A percentile compares a stretch with the other conserved stretches of the same genome.
Evolutionary conservation across 2,113 vertebrate species (phyloP).

Genomic region (Equus przewalskii): DNA sequence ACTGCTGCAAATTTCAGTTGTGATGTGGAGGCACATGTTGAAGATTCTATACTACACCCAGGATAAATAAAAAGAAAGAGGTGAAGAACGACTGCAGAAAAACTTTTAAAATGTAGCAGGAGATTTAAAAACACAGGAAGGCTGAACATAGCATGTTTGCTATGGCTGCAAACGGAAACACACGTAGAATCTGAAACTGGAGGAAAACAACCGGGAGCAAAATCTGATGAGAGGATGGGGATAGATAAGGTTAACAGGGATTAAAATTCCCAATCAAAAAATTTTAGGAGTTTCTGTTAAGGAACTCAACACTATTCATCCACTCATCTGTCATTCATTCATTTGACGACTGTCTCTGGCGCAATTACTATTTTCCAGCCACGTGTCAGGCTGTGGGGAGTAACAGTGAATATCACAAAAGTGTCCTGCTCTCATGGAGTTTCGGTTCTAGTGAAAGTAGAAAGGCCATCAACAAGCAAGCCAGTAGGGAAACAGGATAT

Average conservation of each 20-base stretch:
- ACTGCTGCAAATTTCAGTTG: not conserved
- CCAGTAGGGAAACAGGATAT: rapidly evolving
- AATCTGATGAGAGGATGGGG: too few relatives aligned
- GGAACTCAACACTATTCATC: not conserved
- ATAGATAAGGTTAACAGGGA: rapidly evolving
- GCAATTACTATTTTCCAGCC: not conserved
- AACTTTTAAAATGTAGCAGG: not conserved
- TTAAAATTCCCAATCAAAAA: not conserved
- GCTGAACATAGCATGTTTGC: not conserved
- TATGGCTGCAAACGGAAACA: not conserved
- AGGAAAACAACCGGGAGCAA: not conserved
- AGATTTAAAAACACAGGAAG: rapidly evolving
- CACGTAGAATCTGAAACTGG: not conserved
- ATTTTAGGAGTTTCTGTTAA: not conserved
- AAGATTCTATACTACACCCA: too few relatives aligned
- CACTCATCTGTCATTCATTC: not conserved
- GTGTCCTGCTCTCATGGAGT: not conserved
- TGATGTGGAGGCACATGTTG: too few relatives aligned
- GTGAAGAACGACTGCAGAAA: not conserved
- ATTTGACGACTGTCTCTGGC: not conserved
- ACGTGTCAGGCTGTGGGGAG: not conserved
- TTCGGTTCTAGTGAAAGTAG: not conserved
- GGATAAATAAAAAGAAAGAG: too few relatives aligned
- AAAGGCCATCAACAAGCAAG: not conserved
- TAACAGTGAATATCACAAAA: not conserved